Base-by-base conservation (phyloP, 2,888 invertebrate species). In the Eudasyphora cyanicolor region DNA sequence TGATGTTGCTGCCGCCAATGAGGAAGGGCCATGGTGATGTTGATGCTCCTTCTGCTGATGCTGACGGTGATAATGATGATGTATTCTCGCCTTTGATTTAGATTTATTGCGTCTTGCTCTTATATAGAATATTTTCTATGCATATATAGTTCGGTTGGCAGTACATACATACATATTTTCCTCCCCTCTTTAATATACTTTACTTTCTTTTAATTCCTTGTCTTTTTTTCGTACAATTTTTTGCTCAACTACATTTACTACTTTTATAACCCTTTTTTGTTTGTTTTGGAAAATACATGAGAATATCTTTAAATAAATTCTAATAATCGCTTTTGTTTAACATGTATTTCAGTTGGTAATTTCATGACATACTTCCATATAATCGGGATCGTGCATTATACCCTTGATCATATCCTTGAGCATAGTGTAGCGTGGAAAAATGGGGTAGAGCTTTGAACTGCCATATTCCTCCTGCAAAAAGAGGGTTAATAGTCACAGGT, bases 391-490 rank as follows among this genome's bases (percentile, higher is more conserved):
- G 89, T 97, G 96, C 95, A 98, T 96, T 88, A 98, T 97, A 79
- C 97, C 97, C 93, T 98, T 98, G 90, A 98, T 98, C 98, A 99
- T 98, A 92, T 98, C 97, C 93, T 99, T 99, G 87, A 99, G 94
- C 94, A 98, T 97, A 83, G 97, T 96, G 94, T 99, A 99, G 71
- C 98, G 95, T 32, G 98, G 97, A 90, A 98, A 95, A 93, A 98
- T 97, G 85, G 98, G 98, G 92, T 98, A 98, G 89, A 97, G 94
- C 93, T 98, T 98, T 77, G 97, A 96, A 91, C 96, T 96, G 89
- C 96, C 95, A 93, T 98, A 98, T 89, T 98, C 98, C 86, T 95
- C 94, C 97, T 97, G 94, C 82, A 93, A 86, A 29, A 10, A 27
- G 14, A 54, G 38, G 32, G 14, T n/a, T n/a, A n/a, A n/a, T n/a